Conservation (phyloP, 1,140 invertebrate genomes). For the Anastrepha ludens region DNA sequence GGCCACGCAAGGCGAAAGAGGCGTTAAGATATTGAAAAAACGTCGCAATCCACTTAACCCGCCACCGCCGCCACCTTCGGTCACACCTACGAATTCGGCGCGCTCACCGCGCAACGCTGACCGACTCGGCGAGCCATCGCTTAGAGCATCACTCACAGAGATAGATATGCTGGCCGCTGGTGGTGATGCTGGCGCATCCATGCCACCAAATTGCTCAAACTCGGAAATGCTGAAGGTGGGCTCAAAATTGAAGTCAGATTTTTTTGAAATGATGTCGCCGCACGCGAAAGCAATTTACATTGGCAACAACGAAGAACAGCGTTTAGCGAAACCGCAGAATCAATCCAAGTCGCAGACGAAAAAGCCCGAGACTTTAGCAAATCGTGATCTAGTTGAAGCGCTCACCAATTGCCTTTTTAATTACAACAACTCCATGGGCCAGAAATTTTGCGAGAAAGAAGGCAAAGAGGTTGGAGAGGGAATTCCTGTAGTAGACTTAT, state of each 20-base stretch:
- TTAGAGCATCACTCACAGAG: neutral
- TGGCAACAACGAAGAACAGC: neutral
- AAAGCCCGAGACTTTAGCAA: neutral
- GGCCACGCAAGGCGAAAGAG: neutral
- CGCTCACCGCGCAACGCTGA: neutral
- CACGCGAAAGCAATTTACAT: neutral
- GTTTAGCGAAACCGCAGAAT: neutral
- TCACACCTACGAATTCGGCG: slow-evolving; percentile 18
- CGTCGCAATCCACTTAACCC: slow-evolving; percentile 20
- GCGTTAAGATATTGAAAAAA: neutral
- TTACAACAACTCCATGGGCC: neutral
- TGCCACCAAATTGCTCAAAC: neutral
- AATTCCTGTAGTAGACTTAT: too few relatives aligned
- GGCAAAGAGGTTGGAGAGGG: neutral
- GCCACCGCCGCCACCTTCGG: slow-evolving; percentile 12
- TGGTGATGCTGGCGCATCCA: neutral
- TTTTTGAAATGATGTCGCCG: slow-evolving; percentile 27
- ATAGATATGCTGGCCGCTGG: neutral
- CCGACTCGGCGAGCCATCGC: neutral
- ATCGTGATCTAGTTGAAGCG: neutral
- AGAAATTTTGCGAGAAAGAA: neutral
- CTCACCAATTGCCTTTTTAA: slow-evolving; percentile 29
- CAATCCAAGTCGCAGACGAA: neutral
- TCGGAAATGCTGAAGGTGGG: neutral
- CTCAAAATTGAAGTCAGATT: neutral